A percentile compares a stretch with the other conserved stretches of the same genome.
Conservation (phyloP, 2,113 vertebrate genomes). For the Zosterops pallidus region DNA sequence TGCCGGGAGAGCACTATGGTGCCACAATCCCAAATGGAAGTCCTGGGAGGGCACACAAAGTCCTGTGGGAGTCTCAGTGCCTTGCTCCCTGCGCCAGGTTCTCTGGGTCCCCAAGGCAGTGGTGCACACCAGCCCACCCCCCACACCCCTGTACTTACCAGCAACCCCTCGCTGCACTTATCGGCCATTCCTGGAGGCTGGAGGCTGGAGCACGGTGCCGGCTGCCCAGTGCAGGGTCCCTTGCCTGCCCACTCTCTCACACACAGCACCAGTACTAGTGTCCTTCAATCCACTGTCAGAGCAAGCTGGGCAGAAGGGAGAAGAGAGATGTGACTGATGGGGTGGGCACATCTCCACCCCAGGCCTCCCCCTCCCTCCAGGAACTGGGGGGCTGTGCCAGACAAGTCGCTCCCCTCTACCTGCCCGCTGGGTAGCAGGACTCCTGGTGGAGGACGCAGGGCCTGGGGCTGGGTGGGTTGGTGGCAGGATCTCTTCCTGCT, state of each 20-base stretch:
- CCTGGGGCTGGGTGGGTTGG: not conserved
- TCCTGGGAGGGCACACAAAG: fast-evolving
- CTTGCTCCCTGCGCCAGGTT: fast-evolving
- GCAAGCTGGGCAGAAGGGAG: constrained; percentile 37
- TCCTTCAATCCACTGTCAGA: constrained; percentile 37
- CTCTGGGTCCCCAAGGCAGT: fast-evolving
- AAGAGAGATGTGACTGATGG: constrained; percentile 7
- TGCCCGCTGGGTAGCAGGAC: not conserved
- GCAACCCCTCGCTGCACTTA: constrained; percentile 69
- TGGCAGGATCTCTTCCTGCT: fast-evolving
- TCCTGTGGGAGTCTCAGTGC: fast-evolving
- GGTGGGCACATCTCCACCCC: not conserved
- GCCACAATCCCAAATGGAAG: fast-evolving
- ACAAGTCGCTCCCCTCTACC: not conserved
- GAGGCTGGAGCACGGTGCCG: not conserved
- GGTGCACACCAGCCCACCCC: not conserved
- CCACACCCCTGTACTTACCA: constrained; percentile 45
- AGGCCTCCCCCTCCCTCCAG: not conserved
- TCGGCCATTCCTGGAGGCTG: constrained; percentile 67
- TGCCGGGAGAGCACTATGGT: not conserved
- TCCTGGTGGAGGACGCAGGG: not conserved
- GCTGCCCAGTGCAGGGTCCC: not conserved
- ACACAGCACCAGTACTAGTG: not conserved
- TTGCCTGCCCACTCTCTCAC: not conserved
- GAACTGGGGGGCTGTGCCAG: not conserved